Conservation (phyloP, 2,888 invertebrate species). For the Spodoptera littoralis region DNA sequence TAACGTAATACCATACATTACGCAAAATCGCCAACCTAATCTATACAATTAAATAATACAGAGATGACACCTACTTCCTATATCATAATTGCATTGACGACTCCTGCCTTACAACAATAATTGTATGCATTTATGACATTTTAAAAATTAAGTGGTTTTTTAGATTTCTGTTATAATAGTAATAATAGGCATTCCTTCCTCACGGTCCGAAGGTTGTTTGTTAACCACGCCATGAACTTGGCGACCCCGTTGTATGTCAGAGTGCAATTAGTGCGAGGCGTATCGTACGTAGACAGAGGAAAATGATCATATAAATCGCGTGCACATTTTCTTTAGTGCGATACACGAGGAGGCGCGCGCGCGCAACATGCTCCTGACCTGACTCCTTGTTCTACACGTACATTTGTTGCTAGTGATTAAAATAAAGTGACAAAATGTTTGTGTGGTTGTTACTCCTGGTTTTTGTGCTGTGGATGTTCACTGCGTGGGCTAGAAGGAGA, state of each 20-base stretch:
- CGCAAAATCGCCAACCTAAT: too few species aligned
- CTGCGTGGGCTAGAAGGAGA: conserved; percentile 70
- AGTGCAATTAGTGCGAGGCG: conserved; percentile 61
- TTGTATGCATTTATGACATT: too few species aligned
- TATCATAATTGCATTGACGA: conserved; percentile 5
- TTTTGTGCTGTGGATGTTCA: conserved; percentile 60
- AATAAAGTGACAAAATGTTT: conserved; percentile 63
- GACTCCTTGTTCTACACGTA: conserved; percentile 12
- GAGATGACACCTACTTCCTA: not conserved
- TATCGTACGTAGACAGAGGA: conserved; percentile 36
- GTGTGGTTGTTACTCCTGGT: conserved; percentile 64
- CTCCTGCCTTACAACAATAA: conserved; percentile 9
- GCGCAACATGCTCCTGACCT: conserved; percentile 19
- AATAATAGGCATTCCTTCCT: conserved; percentile 58
- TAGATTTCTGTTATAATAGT: conserved; percentile 7
- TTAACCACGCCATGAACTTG: conserved; percentile 65
- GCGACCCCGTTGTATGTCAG: conserved; percentile 59
- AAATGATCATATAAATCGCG: conserved; percentile 49
- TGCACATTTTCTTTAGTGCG: conserved; percentile 25
- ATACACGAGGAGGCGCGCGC: conserved; percentile 34
- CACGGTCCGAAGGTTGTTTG: conserved; percentile 59
- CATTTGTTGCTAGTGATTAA: conserved; percentile 18
- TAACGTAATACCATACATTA: too few species aligned
- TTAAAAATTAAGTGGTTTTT: too few species aligned
- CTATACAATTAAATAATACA: conserved; percentile 1